Conservation (phyloP, 2,888 invertebrate genomes). For the Cotesia congregata region DNA sequence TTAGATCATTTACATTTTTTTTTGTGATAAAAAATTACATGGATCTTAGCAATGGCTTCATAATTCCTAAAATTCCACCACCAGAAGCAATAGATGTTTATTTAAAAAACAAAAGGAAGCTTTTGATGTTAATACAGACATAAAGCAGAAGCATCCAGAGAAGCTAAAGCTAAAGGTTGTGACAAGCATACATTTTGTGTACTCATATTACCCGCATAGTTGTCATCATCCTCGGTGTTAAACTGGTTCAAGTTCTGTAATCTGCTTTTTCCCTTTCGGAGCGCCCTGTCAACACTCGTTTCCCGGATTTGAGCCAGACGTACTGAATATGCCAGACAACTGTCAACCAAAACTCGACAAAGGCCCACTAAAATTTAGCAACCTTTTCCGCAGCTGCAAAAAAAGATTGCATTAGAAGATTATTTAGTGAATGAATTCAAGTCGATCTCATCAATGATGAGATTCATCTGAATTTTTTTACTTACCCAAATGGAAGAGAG, state of each 20-base stretch:
- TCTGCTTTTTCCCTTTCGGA: neutral
- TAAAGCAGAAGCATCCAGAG: neutral
- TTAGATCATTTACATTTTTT: too few species aligned
- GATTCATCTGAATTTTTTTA: slow-evolving; percentile 48
- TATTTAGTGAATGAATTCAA: too few species aligned
- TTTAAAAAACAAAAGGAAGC: neutral
- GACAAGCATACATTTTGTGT: neutral
- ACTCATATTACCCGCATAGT: neutral
- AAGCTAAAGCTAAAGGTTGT: neutral
- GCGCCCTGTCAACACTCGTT: neutral
- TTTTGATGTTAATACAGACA: neutral
- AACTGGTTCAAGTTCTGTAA: neutral
- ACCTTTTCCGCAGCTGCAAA: too few species aligned
- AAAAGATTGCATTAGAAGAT: too few species aligned
- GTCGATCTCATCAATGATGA: slow-evolving; percentile 22
- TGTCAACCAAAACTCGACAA: neutral
- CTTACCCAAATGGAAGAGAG: slow-evolving; percentile 49
- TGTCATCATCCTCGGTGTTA: neutral
- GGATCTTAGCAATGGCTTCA: too few species aligned
- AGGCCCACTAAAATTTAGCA: neutral
- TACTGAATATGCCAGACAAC: too few species aligned
- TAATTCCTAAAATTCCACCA: too few species aligned
- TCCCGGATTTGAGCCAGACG: neutral
- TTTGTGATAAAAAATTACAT: too few species aligned
- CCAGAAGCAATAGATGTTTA: too few species aligned